Base-by-base conservation (phyloP, 2,888 invertebrate genomes). In the Elmis aenea region DNA sequence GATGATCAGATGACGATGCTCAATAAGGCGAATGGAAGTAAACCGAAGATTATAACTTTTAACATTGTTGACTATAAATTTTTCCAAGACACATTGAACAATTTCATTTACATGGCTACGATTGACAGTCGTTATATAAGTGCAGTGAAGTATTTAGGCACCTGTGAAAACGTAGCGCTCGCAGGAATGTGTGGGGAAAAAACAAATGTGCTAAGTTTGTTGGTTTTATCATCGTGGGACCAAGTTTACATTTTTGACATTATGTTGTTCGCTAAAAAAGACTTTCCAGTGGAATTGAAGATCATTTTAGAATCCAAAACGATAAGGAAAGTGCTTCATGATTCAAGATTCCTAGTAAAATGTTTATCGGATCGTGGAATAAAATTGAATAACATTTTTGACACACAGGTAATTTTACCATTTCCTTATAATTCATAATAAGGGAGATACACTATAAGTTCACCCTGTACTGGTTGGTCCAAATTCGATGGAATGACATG, bases 161-260 rank as follows among this genome's bases (percentile, higher is more conserved):
- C 20, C 23, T 38, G 33, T 16, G 50, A 52, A 34, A 47, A 20
- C 29, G 33, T 52, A 9, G 50, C 50, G 5, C 31, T 52, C 8
- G 44, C 29, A 3, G 37, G 32, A 5, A 11, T 52, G 2, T 42
- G 45, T 6, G 26, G 23, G 8, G 29, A 40, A 23, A 33, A 42
- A 20, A 23, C 11, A 8, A 35, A 33, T 13, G 5, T n/a, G 8
- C 8, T 52, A 4, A 40, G 33, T 30, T 40, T 50, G 27, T 24
- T 52, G 3, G 39, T 50, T 1, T 15, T 48, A 5, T 35, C 38
- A 9, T 33, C 44, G 2, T 50, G 48, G 47, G 42, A 47, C 18
- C 42, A 47, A 18, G 33, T 50, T 9, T 52, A 49, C 27, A 47
- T 52, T n/a, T 42, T 52, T 22, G 50, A 52, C 38, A 21, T 52